Evolutionary conservation across 2,888 invertebrate genomes (phyloP), one percentile per base, ranked within the genome.

Genomic region (Physocephala rufipes): DNA sequence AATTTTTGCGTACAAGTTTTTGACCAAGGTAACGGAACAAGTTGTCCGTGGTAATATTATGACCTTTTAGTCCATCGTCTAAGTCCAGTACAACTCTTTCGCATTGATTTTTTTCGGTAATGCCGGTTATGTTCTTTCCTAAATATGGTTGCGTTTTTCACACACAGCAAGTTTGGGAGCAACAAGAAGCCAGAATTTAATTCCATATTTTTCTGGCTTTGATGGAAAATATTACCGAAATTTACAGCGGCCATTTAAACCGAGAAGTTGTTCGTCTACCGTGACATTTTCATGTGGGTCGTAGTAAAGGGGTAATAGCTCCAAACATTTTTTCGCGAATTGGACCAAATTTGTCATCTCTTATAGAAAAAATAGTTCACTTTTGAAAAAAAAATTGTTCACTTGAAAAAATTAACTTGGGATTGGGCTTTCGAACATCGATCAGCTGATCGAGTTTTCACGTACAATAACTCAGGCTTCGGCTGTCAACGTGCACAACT

Each of bases 1-100:
- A n/a, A n/a, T n/a, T n/a, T n/a, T n/a, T n/a, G n/a, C 66, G 28
- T 55, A 65, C 47, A 28, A 70, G 61, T 51, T 68, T 65, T 55
- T 69, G 64, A 19, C 64, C 64, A 59, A 64, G 59, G 47, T n/a
- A 16, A 19, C 61, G 61, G 59, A 72, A 72, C n/a, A 64, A 69
- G 24, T 72, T 63, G 58, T 63, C 58, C 58, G 5, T 58, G 24
- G 43, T 21, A 66, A 66, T n/a, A 51, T 24, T 26, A 49, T 51
- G 26, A 24, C n/a, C 49, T 65, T 28, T 49, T 49, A 26, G 28
- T 24, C 26, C 58, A 12, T 58, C 26, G 26, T 5, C 21, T 26
- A 58, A 58, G 24, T 58, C 58, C 15, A 58, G 58, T n/a, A 58
- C 58, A 26, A 58, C 58, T 13, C 58, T 16, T 58, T 58, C 58